Percentiles rank a stretch among this genome's conserved stretches.
Conservation (phyloP, 2,888 invertebrate genomes). For the Apantesis nais region DNA sequence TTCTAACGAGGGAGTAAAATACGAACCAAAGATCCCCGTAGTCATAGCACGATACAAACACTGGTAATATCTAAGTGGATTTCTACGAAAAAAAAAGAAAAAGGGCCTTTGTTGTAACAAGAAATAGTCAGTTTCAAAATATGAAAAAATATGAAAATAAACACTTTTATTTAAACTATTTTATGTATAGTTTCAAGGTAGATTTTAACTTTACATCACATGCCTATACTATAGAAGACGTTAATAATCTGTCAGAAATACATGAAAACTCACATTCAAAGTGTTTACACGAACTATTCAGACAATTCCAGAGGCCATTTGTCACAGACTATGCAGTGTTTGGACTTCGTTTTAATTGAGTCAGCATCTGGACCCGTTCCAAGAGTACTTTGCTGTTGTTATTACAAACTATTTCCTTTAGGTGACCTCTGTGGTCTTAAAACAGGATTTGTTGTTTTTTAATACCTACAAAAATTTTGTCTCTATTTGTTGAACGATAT, state of each 20-base stretch:
- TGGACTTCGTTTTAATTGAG: slow-evolving; percentile 17
- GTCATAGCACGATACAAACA: too few species aligned
- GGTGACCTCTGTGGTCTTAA: slow-evolving; percentile 3
- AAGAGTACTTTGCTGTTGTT: slow-evolving; percentile 11
- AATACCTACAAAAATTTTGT: neutral
- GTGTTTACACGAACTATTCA: slow-evolving; percentile 7
- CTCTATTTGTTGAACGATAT: neutral
- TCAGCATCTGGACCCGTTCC: slow-evolving; percentile 18
- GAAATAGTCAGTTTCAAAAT: neutral
- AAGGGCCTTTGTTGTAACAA: too few species aligned
- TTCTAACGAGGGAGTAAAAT: too few species aligned
- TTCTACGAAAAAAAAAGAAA: too few species aligned
- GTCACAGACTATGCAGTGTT: slow-evolving; percentile 13
- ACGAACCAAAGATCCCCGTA: too few species aligned
- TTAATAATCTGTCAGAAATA: neutral
- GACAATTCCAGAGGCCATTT: slow-evolving; percentile 7
- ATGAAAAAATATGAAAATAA: too few species aligned
- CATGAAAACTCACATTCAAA: neutral
- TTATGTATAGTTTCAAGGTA: neutral
- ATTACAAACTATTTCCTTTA: slow-evolving; percentile 13
- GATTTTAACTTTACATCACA: neutral
- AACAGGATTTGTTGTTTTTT: neutral
- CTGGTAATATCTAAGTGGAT: too few species aligned
- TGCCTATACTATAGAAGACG: neutral
- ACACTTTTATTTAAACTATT: neutral